Evolutionary conservation across 2,797 vertebrate species (phyloP).

Genomic region (Sparidentex hasta): DNA sequence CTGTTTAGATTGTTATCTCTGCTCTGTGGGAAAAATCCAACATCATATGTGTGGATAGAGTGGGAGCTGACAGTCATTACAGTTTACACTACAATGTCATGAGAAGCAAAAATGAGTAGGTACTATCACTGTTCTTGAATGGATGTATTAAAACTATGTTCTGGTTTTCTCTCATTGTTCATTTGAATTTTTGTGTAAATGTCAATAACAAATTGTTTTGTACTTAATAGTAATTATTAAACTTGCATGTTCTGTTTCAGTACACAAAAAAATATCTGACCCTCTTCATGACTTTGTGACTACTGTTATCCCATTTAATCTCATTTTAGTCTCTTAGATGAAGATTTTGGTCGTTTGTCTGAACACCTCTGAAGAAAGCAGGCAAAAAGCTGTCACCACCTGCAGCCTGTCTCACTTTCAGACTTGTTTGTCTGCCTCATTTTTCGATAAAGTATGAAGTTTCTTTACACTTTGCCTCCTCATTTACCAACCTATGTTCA

Average conservation of each 20-base stretch:
- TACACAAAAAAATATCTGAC: not conserved
- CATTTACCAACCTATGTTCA: slow-evolving; percentile 48
- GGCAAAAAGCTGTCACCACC: too few relatives aligned
- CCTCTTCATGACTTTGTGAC: not conserved
- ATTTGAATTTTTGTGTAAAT: not conserved
- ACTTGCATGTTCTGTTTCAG: not conserved
- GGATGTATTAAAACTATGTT: not conserved
- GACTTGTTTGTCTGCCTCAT: too few relatives aligned
- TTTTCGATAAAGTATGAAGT: not conserved
- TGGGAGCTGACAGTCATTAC: too few relatives aligned
- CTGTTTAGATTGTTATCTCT: too few relatives aligned
- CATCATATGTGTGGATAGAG: too few relatives aligned
- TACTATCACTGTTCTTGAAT: not conserved
- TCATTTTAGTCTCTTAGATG: not conserved
- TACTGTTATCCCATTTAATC: not conserved
- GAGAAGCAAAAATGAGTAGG: not conserved
- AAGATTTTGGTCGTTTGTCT: not conserved
- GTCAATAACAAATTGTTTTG: not conserved
- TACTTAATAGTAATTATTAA: not conserved
- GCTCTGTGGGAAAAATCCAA: too few relatives aligned
- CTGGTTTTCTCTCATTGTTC: not conserved
- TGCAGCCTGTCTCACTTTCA: too few relatives aligned
- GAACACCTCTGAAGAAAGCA: not conserved
- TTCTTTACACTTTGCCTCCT: slow-evolving; percentile 41
- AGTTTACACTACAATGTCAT: not conserved